These are phyloP conservation scores for Psylliodes chrysocephalus DNA, from an alignment of 2,888 invertebrate species.

Conservation along the genomic window DNA sequence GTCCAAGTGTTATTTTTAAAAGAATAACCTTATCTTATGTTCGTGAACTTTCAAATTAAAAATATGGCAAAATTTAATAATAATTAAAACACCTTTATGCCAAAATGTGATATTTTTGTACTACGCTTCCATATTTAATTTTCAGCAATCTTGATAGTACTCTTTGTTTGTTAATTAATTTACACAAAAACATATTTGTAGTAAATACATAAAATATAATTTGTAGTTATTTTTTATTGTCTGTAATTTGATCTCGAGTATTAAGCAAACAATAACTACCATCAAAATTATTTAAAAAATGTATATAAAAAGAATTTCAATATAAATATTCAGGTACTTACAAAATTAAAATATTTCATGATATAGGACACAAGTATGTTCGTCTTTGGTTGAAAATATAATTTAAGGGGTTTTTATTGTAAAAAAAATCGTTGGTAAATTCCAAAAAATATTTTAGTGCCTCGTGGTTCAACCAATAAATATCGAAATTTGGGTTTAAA, in stretches of 20 bases:
- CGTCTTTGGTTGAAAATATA: slow-evolving; percentile 1
- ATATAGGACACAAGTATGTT: slow-evolving; percentile 17
- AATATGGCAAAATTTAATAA: slow-evolving; percentile 12
- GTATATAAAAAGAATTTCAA: not conserved
- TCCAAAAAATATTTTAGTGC: slow-evolving; percentile 18
- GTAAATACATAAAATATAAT: not conserved
- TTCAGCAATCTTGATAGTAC: slow-evolving; percentile 10
- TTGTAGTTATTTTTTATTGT: not conserved
- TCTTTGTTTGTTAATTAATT: slow-evolving; percentile 11
- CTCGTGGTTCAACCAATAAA: slow-evolving; percentile 9
- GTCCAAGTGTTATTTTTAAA: too few species aligned
- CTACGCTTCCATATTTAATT: slow-evolving; percentile 8
- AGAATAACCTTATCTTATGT: too few species aligned
- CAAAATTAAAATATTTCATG: slow-evolving; percentile 23
- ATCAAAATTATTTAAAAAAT: not conserved
- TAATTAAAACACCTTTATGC: not conserved
- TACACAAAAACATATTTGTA: not conserved
- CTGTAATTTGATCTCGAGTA: not conserved
- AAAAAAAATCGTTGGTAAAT: not conserved
- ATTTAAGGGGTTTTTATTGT: not conserved
- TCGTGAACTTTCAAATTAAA: slow-evolving; percentile 7
- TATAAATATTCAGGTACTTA: slow-evolving; percentile 30
- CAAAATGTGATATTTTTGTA: slow-evolving; percentile 11
- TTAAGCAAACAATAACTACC: slow-evolving; percentile 15
- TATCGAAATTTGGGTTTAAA: slow-evolving; percentile 10